Evolutionary conservation across 2,888 invertebrate species (phyloP).

Genomic region (Tenthredo distinguenda): DNA sequence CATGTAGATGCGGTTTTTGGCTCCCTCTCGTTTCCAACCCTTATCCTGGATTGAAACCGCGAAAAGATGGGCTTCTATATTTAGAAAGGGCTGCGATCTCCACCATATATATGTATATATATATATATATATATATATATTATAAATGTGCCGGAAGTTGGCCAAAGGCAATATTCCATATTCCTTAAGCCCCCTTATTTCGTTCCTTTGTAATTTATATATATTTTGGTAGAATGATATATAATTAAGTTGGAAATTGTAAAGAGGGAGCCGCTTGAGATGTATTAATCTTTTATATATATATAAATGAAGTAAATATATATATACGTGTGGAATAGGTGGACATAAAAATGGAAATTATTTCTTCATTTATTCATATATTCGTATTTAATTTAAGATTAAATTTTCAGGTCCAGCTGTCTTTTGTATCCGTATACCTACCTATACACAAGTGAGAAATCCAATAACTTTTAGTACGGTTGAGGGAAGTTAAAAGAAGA

Average conservation of each 20-base stretch:
- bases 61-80: constrained; percentile 33
- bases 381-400: background rate
- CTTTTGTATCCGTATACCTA: background rate
- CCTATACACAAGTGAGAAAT: background rate
- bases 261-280: background rate
- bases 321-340: too few species aligned
- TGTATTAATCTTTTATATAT: background rate
- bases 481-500: background rate
- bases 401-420: background rate
- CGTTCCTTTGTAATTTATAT: background rate
- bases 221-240: background rate
- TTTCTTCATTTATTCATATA: background rate
- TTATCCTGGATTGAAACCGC: constrained; percentile 34
- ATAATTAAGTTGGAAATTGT: background rate
- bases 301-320: too few species aligned
- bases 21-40: constrained; percentile 21
- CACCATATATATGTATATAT: background rate
- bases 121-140: background rate
- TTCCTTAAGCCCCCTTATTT: background rate
- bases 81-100: constrained; percentile 13
- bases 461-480: background rate
- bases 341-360: background rate
- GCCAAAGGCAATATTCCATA: background rate
- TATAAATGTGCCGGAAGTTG: background rate
- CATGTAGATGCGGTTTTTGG: constrained; percentile 24